Percentiles rank a stretch among this genome's conserved stretches.
Conservation (phyloP, 2,797 vertebrate species). For the Lindbergichthys nudifrons region DNA sequence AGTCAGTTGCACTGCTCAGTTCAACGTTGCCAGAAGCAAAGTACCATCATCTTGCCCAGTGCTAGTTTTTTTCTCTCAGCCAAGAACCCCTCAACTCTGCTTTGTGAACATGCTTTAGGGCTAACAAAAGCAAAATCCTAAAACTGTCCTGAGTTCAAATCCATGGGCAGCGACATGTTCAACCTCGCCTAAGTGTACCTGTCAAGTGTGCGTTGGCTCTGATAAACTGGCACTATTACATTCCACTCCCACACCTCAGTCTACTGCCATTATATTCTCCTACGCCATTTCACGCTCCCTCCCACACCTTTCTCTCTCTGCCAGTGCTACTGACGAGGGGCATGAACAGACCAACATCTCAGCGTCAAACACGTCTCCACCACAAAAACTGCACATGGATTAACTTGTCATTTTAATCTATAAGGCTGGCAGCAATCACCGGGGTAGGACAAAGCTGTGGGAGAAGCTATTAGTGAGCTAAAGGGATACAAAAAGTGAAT, state of each 20-base stretch:
- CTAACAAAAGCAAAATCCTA: conserved; percentile 32
- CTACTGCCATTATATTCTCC: conserved; percentile 70
- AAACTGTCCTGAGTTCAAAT: conserved; percentile 62
- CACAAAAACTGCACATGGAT: conserved; percentile 57
- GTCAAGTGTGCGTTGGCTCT: conserved; percentile 71
- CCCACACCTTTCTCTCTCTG: conserved; percentile 67
- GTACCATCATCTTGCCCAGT: conserved; percentile 22
- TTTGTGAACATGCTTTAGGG: conserved; percentile 31
- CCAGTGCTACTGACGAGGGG: conserved; percentile 55
- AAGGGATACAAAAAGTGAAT: conserved; percentile 59
- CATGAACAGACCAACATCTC: conserved; percentile 61
- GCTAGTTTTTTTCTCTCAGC: conserved; percentile 29
- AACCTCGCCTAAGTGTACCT: conserved; percentile 62
- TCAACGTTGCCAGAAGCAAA: conserved; percentile 27
- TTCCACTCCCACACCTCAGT: conserved; percentile 76
- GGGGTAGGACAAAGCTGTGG: conserved; percentile 34
- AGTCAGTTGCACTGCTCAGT: conserved; percentile 14
- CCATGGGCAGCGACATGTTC: conserved; percentile 59
- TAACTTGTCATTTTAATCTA: conserved; percentile 75
- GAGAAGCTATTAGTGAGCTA: conserved; percentile 65
- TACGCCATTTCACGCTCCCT: conserved; percentile 73
- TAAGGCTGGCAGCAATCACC: conserved; percentile 60
- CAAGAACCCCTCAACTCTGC: conserved; percentile 20
- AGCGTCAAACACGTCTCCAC: conserved; percentile 25
- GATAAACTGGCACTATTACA: conserved; percentile 75